These are phyloP conservation scores for Oryzias woworae DNA, from an alignment of 2,113 vertebrate genomes.

Conservation along the genomic window DNA sequence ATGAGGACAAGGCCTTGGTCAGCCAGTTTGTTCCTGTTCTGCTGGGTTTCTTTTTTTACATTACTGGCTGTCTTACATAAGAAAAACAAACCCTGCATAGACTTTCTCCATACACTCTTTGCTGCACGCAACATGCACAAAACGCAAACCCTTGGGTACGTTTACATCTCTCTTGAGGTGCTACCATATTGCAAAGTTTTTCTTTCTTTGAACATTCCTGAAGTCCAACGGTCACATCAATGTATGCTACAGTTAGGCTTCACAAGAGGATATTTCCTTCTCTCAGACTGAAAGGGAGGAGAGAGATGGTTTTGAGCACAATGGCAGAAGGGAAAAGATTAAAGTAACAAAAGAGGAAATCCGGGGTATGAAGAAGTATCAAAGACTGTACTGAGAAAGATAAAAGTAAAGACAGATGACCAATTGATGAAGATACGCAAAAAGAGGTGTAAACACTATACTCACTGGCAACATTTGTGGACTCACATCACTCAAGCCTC, in stretches of 20 bases:
- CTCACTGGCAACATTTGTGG: background rate
- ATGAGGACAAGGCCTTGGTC: slow-evolving; percentile 45
- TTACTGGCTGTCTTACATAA: slow-evolving; percentile 53
- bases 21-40: slow-evolving; percentile 51
- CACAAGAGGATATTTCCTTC: slow-evolving; percentile 42
- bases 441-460: slow-evolving; percentile 1
- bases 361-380: slow-evolving; percentile 4
- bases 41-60: slow-evolving; percentile 32
- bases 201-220: background rate
- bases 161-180: background rate
- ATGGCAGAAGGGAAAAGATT: background rate
- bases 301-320: slow-evolving; percentile 4
- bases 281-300: slow-evolving; percentile 28
- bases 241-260: slow-evolving; percentile 23
- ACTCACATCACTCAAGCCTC: slow-evolving; percentile 18
- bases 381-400: background rate
- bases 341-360: slow-evolving; percentile 21
- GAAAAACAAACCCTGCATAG: slow-evolving; percentile 44
- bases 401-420: slow-evolving; percentile 3
- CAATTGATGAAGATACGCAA: slow-evolving; percentile 1
- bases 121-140: slow-evolving; percentile 17
- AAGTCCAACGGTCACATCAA: slow-evolving; percentile 21
- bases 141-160: background rate
- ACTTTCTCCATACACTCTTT: slow-evolving; percentile 45
- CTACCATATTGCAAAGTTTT: background rate